Percentiles rank a stretch among this genome's conserved stretches.
Evolutionary conservation across 2,888 invertebrate genomes (phyloP).

Genomic region (Nipponacmea schrenckii): DNA sequence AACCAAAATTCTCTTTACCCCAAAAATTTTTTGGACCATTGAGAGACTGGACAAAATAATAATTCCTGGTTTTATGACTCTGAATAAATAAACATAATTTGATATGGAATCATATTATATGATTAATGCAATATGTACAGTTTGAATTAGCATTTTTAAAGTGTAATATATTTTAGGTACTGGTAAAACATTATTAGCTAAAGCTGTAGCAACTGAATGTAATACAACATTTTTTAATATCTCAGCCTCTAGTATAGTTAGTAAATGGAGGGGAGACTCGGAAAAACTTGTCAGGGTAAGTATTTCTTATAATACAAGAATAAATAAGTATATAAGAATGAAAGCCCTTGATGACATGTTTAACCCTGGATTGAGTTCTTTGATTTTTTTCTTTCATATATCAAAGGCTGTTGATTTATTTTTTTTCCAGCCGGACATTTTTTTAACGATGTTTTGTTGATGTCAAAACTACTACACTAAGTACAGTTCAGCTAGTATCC

Average conservation of each 20-base stretch:
- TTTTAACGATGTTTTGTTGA: too few species aligned
- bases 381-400: too few species aligned
- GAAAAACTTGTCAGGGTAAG: slow-evolving; percentile 88
- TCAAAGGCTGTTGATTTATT: too few species aligned
- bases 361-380: too few species aligned
- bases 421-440: too few species aligned
- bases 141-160: not conserved
- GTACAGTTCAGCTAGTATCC: too few species aligned
- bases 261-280: slow-evolving; percentile 96
- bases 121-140: not conserved
- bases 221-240: slow-evolving; percentile 88
- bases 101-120: too few species aligned
- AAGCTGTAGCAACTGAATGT: slow-evolving; percentile 86
- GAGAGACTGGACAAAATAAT: too few species aligned
- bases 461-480: too few species aligned
- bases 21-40: not conserved
- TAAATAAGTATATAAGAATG: not conserved
- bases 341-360: not conserved
- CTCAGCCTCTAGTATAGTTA: slow-evolving; percentile 87
- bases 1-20: not conserved
- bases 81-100: too few species aligned
- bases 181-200: slow-evolving; percentile 88
- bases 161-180: slow-evolving; percentile 66
- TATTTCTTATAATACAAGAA: not conserved
- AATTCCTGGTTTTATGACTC: too few species aligned